Percentiles rank a stretch among this genome's conserved stretches.
Evolutionary conservation across 1,140 invertebrate genomes (phyloP).

Genomic region (Chelonus insularis): DNA sequence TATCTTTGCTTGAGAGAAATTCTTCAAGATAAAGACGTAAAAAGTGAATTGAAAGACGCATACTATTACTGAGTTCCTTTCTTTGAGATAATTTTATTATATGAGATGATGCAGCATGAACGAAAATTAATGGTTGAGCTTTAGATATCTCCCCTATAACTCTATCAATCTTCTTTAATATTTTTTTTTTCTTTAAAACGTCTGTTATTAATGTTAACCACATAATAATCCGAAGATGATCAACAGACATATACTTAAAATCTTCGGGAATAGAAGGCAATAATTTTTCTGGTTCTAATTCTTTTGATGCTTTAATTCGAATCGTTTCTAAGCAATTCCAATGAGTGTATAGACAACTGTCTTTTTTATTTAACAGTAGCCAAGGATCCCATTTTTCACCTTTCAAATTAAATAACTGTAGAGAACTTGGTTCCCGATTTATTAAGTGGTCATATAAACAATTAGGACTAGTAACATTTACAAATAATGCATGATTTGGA

Average conservation of each 20-base stretch:
- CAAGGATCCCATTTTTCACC: constrained; percentile 38
- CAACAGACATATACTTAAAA: constrained; percentile 39
- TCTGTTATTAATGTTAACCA: constrained; percentile 49
- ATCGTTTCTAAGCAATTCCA: constrained; percentile 55
- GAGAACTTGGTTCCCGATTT: constrained; percentile 45
- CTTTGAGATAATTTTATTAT: constrained; percentile 33
- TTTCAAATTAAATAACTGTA: constrained; percentile 43
- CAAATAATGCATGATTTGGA: constrained; percentile 39
- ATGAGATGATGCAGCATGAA: constrained; percentile 41
- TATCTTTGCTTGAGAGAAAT: constrained; percentile 43
- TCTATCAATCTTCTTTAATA: constrained; percentile 28
- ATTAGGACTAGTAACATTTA: constrained; percentile 48
- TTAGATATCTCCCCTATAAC: constrained; percentile 43
- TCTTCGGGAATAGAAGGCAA: constrained; percentile 32
- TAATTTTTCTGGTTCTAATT: constrained; percentile 20
- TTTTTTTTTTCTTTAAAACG: constrained; percentile 41
- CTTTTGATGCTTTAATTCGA: constrained; percentile 43
- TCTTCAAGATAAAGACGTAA: constrained; percentile 47
- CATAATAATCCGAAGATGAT: constrained; percentile 42
- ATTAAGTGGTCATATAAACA: constrained; percentile 50
- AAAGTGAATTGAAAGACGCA: constrained; percentile 39
- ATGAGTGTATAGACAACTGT: constrained; percentile 27
- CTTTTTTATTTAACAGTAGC: constrained; percentile 36
- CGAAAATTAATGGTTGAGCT: constrained; percentile 45
- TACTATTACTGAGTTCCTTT: constrained; percentile 28